Conservation (phyloP, 2,113 vertebrate genomes). For the Halcyon malimbica region DNA sequence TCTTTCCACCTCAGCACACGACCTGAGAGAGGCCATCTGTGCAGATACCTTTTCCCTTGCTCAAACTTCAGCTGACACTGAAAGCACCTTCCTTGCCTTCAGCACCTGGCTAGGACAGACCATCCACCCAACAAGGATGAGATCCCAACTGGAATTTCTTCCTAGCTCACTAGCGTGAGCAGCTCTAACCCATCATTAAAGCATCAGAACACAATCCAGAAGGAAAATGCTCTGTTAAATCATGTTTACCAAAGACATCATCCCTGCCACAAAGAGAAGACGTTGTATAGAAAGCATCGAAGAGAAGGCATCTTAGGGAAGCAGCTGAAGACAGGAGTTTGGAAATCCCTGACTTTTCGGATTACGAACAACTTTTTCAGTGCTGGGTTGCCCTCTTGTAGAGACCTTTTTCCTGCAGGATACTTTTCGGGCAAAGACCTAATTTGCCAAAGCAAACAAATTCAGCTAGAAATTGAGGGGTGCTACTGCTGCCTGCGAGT, state of each 20-base stretch:
- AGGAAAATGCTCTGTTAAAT: not conserved
- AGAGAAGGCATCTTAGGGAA: not conserved
- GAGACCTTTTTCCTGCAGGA: not conserved
- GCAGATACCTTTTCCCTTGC: not conserved
- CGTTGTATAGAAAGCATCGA: not conserved
- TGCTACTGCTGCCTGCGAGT: not conserved
- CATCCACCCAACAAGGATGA: not conserved
- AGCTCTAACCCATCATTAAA: not conserved
- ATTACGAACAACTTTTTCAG: not conserved
- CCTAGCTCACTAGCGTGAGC: not conserved
- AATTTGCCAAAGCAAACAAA: not conserved
- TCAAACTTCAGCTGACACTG: not conserved
- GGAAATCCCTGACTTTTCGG: not conserved
- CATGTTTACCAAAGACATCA: not conserved
- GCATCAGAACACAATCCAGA: not conserved
- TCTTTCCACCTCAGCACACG: not conserved
- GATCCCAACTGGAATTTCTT: not conserved
- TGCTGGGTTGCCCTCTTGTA: not conserved
- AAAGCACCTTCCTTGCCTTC: not conserved
- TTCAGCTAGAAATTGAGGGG: not conserved
- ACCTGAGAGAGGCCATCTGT: not conserved
- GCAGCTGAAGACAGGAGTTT: not conserved
- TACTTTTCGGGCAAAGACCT: not conserved
- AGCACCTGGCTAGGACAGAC: not conserved
- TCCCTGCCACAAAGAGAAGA: not conserved